Conservation (phyloP, 2,888 invertebrate genomes). For the Pandemis corylana region DNA sequence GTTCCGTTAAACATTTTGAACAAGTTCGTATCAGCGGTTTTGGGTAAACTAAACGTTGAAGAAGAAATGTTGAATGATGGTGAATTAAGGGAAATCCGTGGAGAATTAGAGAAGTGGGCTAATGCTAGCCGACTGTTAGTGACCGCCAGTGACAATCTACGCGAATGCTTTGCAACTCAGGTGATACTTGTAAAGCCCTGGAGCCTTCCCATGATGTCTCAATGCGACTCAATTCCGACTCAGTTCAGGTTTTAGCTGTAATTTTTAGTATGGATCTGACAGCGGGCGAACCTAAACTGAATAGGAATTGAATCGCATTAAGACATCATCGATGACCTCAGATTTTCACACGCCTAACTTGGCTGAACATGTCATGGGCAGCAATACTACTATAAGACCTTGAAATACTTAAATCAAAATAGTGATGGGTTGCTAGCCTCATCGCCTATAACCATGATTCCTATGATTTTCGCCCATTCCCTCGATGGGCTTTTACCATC, state of each 20-base stretch:
- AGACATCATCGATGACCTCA: too few species aligned
- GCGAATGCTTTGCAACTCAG: constrained; percentile 10
- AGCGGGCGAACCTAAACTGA: too few species aligned
- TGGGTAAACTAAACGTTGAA: not conserved
- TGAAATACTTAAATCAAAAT: not conserved
- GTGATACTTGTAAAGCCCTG: not conserved
- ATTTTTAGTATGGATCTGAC: too few species aligned
- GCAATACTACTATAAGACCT: too few species aligned
- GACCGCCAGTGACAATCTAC: not conserved
- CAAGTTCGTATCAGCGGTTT: not conserved
- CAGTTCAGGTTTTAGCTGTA: too few species aligned
- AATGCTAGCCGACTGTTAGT: not conserved
- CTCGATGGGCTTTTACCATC: too few species aligned
- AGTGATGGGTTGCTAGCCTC: too few species aligned
- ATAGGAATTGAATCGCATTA: not conserved
- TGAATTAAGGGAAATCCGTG: not conserved
- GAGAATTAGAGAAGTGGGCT: not conserved
- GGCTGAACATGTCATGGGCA: too few species aligned
- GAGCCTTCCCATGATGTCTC: not conserved
- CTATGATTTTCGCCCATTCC: too few species aligned
- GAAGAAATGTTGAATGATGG: not conserved
- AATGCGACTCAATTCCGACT: too few species aligned
- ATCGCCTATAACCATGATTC: too few species aligned
- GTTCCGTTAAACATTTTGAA: not conserved
- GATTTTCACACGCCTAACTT: too few species aligned